Evolutionary conservation across 2,113 vertebrate species (phyloP), one percentile per base, ranked within the genome.

Genomic region (Noctilio leporinus): DNA sequence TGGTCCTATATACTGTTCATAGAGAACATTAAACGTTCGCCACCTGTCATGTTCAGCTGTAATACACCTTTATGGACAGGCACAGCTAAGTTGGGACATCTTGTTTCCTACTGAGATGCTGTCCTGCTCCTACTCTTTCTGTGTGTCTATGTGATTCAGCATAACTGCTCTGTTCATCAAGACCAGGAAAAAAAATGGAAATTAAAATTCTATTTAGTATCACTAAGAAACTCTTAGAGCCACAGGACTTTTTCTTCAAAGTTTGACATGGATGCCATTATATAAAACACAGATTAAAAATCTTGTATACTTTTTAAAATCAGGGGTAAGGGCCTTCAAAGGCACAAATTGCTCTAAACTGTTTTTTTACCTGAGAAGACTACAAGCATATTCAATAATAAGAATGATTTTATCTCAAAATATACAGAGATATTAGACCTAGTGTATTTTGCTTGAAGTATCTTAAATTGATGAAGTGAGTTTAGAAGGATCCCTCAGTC

Each of bases 11-110:
- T 78, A 35, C 35, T 90, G 5, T 78, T 75, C 20, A 28, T 19
- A 64, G 19, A 19, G 3, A 75, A 20, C 11, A 45, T 35, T 72
- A 30, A 14, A 40, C 43, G 62, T 78, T 55, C 33, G 51, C 38
- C 59, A 72, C 30, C 57, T 78, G 2, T 7, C n/a, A 24, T 82
- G 0, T 51, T 92, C 59, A 95, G 49, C 62, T 93, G 16, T 88
- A 91, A 64, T 55, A 62, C 80, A 70, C 17, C 9, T 91, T 91
- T 83, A 88, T 65, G 57, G 80, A 86, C 92, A 94, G 87, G 95
- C 92, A 96, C 78, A 96, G 28, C 72, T 95, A 89, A 82, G 69
- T 51, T 24, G 76, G 8, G 59, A 22, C 86, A 67, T 82, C 22
- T 67, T 12, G 0, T 91, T 95, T 94, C 33, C 53, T 82, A 28